Conservation (phyloP, 2,113 vertebrate species). For the Fregata magnificens region DNA sequence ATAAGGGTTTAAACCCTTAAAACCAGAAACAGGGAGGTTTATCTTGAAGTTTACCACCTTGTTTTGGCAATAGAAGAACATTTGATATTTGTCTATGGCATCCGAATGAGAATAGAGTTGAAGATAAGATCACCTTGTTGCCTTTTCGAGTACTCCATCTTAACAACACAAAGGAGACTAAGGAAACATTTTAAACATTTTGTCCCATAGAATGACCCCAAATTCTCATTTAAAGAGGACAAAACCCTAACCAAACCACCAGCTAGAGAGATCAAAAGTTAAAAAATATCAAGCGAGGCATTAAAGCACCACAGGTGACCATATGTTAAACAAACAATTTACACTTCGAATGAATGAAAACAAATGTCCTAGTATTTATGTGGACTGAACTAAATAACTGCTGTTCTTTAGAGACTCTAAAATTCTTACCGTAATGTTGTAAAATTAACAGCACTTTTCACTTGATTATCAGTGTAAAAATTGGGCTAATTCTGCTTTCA, state of each 20-base stretch:
- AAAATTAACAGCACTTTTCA: slow-evolving; percentile 51
- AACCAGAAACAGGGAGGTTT: slow-evolving; percentile 21
- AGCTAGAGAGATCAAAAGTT: slow-evolving; percentile 65
- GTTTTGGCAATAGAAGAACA: slow-evolving; percentile 57
- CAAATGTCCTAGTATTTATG: slow-evolving; percentile 28
- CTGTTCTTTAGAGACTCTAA: not conserved
- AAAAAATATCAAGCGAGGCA: slow-evolving; percentile 19
- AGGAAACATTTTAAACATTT: slow-evolving; percentile 69
- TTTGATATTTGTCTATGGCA: slow-evolving; percentile 58
- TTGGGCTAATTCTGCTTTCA: not conserved
- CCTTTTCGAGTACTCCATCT: slow-evolving; percentile 64
- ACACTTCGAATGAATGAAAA: slow-evolving; percentile 51
- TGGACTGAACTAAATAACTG: not conserved
- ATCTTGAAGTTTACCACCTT: slow-evolving; percentile 24
- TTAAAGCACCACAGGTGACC: slow-evolving; percentile 56
- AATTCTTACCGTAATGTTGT: not conserved
- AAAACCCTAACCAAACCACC: slow-evolving; percentile 1
- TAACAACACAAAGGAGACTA: slow-evolving; percentile 71
- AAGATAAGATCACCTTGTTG: slow-evolving; percentile 72
- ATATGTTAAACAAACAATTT: slow-evolving; percentile 66
- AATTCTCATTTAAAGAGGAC: slow-evolving; percentile 57
- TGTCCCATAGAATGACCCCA: slow-evolving; percentile 69
- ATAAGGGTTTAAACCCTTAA: not conserved
- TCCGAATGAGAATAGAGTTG: slow-evolving; percentile 50
- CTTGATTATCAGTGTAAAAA: slow-evolving; percentile 25